phyloP scores from a whole-genome alignment of 2,888 invertebrate genomes.

The Drosophila hamatofila region DNA sequence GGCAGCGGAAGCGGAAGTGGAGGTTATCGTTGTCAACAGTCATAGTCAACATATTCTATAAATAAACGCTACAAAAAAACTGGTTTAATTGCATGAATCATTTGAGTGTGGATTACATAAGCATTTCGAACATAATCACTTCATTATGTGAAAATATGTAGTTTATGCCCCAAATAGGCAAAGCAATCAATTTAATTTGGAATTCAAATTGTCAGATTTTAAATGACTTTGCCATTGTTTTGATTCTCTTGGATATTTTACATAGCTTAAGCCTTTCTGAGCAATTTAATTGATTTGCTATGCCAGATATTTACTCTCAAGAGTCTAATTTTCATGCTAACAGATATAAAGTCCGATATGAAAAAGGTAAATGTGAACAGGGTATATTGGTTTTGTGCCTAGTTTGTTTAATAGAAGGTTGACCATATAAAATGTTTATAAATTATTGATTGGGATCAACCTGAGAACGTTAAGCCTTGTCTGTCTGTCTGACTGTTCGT shows the following conservation, averaged over 20 bases:
- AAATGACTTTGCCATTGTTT: not conserved
- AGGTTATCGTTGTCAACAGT: slow-evolving; percentile 55
- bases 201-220: not conserved
- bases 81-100: not conserved
- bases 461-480: not conserved
- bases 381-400: too few species aligned
- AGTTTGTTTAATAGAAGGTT: too few species aligned
- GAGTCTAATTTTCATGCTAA: too few species aligned
- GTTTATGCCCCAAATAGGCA: not conserved
- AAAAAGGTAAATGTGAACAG: not conserved
- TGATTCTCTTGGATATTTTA: not conserved
- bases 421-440: not conserved
- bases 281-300: not conserved
- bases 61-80: not conserved
- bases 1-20: slow-evolving; percentile 63
- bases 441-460: not conserved
- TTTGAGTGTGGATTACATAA: slow-evolving; percentile 1
- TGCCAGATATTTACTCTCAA: not conserved
- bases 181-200: not conserved
- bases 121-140: not conserved
- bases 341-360: not conserved
- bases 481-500: not conserved
- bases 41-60: not conserved
- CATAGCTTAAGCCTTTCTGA: not conserved
- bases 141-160: not conserved